These are phyloP conservation scores for Passer domesticus DNA, from an alignment of 2,113 vertebrate species.

Conservation along the genomic window DNA sequence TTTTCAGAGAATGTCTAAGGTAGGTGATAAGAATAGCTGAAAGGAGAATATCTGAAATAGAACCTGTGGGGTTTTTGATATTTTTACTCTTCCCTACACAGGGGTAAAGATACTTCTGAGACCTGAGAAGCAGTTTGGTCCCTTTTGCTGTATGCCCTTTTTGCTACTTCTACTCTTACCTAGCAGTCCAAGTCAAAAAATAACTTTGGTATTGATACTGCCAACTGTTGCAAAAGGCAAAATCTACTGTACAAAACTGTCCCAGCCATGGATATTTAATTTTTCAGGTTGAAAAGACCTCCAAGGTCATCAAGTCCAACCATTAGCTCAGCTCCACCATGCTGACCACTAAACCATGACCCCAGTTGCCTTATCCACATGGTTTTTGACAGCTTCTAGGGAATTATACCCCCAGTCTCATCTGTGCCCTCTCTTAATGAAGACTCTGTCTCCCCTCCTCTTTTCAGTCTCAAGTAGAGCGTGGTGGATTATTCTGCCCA, in stretches of 20 bases:
- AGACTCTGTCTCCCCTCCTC: background rate
- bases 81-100: background rate
- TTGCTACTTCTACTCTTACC: background rate
- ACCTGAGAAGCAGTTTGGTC: background rate
- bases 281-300: background rate
- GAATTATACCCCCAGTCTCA: rapidly evolving
- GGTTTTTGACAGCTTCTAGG: background rate
- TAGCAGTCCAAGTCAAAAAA: background rate
- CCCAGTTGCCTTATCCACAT: background rate
- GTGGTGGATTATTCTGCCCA: background rate
- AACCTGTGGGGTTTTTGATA: background rate
- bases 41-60: background rate
- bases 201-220: background rate
- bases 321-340: background rate
- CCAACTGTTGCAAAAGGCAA: background rate
- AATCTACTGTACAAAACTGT: background rate
- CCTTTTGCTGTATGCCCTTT: background rate
- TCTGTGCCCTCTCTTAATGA: rapidly evolving
- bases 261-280: background rate
- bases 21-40: background rate
- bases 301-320: background rate
- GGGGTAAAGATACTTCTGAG: background rate
- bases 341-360: background rate
- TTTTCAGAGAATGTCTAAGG: background rate
- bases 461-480: background rate